Evolutionary conservation across 92 coral and sea anemone species (phyloP).

Genomic region (Nematostella vectensis): DNA sequence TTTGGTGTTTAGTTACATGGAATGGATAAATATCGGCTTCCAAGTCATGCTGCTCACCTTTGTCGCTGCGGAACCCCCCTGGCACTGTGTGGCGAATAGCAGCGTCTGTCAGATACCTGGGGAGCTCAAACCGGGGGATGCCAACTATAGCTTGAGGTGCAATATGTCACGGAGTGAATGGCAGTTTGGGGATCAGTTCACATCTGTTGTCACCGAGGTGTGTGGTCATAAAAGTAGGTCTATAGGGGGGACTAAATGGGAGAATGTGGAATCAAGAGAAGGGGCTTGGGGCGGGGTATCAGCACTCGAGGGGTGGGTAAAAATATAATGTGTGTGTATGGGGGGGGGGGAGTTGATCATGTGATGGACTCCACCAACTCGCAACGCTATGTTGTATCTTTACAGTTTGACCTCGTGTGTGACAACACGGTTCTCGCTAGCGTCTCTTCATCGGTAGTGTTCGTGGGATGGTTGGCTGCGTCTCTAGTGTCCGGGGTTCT

Average conservation of each 20-base stretch:
- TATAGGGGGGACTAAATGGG: not conserved
- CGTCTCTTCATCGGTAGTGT: slow-evolving; percentile 58
- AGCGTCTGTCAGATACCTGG: slow-evolving; percentile 61
- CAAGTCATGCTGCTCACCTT: slow-evolving; percentile 46
- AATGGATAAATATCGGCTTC: slow-evolving; percentile 29
- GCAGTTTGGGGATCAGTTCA: slow-evolving; percentile 43
- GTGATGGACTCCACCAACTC: too few species aligned
- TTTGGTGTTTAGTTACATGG: slow-evolving; percentile 14
- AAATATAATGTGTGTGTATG: too few species aligned
- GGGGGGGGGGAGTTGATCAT: too few species aligned
- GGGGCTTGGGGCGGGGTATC: too few species aligned
- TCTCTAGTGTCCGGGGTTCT: slow-evolving; percentile 51
- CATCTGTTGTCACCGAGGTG: slow-evolving; percentile 77
- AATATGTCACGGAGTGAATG: slow-evolving; percentile 65
- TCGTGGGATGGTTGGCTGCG: slow-evolving; percentile 51
- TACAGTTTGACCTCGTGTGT: slow-evolving; percentile 69
- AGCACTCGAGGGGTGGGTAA: too few species aligned
- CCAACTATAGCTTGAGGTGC: slow-evolving; percentile 32
- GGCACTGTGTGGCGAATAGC: slow-evolving; percentile 59
- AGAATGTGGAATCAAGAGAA: not conserved
- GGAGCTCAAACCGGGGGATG: slow-evolving; percentile 44
- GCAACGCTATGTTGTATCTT: too few species aligned
- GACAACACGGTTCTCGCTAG: slow-evolving; percentile 63
- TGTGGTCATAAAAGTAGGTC: slow-evolving; percentile 2
- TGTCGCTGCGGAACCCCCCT: slow-evolving; percentile 73